Conservation (phyloP, 92 coral and sea anemone genomes). For the Micromussa lordhowensis region DNA sequence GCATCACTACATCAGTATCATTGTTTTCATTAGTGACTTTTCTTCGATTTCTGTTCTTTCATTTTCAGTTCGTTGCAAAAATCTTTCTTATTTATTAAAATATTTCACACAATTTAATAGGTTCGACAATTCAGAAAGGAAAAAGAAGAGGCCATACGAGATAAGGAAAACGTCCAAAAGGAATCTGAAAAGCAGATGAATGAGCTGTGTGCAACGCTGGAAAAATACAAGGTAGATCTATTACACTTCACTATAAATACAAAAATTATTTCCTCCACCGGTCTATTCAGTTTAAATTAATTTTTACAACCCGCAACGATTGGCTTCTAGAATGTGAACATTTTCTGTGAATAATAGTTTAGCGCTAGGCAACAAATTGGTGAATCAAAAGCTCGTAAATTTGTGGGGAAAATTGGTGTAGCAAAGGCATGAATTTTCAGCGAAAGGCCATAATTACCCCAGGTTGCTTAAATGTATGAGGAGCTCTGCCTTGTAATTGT, state of each 20-base stretch:
- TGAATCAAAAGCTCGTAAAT: not conserved
- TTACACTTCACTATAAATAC: not conserved
- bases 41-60: not conserved
- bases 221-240: slow-evolving; percentile 88
- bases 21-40: not conserved
- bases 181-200: slow-evolving; percentile 87
- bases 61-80: not conserved
- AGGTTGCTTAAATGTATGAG: no score
- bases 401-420: not conserved
- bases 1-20: not conserved
- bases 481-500: no score
- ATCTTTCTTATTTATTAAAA: not conserved
- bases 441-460: not conserved
- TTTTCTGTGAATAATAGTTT: not conserved
- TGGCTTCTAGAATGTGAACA: not conserved
- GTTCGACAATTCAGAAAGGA: slow-evolving; percentile 56
- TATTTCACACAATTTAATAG: slow-evolving; percentile 25
- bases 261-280: not conserved
- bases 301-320: not conserved
- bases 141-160: slow-evolving; percentile 74
- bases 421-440: not conserved
- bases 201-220: slow-evolving; percentile 91
- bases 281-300: not conserved
- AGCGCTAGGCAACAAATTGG: not conserved
- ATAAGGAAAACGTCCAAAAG: slow-evolving; percentile 77